Percentiles rank a stretch among this genome's conserved stretches.
Conservation (phyloP, 1,140 invertebrate genomes). For the Saccostrea glomerata region DNA sequence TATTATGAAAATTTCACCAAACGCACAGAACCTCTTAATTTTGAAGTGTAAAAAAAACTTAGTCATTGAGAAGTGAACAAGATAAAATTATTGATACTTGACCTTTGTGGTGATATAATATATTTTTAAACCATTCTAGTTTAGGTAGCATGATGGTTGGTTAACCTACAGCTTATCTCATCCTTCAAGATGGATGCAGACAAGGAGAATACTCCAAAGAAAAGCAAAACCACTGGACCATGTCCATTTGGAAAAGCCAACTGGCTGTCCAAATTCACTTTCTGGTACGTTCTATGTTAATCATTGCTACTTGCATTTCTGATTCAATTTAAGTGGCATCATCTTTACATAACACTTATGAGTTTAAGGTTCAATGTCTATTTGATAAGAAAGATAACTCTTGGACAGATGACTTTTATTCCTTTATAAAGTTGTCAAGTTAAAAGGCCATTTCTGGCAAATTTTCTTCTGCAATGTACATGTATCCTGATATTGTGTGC, state of each 20-base stretch:
- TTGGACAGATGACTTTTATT: no score
- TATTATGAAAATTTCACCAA: not conserved
- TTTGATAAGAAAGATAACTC: not conserved
- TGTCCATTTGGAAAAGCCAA: slow-evolving; percentile 55
- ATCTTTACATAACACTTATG: no score
- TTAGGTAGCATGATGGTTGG: not conserved
- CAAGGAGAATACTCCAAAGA: not conserved
- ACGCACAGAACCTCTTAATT: not conserved
- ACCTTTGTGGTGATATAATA: not conserved
- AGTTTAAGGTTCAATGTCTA: no score
- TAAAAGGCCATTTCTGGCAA: no score
- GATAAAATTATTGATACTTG: not conserved
- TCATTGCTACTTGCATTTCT: no score
- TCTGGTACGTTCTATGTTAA: slow-evolving; percentile 49
- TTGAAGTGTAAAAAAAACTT: not conserved
- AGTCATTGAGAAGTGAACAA: not conserved
- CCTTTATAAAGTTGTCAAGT: no score
- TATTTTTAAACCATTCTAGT: not conserved
- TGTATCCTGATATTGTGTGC: no score
- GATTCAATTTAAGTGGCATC: no score
- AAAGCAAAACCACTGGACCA: slow-evolving; percentile 2
- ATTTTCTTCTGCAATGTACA: no score
- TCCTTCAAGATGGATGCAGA: not conserved
- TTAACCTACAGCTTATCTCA: not conserved
- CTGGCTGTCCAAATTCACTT: slow-evolving; percentile 51